Conservation (phyloP, 2,888 invertebrate genomes). For the Drosophila heteroneura region DNA sequence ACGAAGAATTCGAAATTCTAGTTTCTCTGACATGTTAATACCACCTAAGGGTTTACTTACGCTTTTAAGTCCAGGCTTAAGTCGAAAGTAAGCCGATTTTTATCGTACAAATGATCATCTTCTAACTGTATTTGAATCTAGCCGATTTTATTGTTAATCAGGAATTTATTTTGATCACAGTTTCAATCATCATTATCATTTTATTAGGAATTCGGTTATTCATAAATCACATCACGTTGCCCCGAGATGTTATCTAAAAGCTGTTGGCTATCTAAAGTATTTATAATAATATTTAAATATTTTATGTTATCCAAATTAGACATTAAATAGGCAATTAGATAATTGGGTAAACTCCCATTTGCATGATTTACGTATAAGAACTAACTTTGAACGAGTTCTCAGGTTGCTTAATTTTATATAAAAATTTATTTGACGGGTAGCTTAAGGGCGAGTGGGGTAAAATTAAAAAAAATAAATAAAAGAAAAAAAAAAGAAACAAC, state of each 20-base stretch:
- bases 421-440: conserved; percentile 66
- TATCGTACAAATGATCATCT: not conserved
- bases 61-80: not conserved
- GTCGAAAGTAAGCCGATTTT: not conserved
- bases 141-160: not conserved
- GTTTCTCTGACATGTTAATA: not conserved
- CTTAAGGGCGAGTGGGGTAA: conserved; percentile 57
- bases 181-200: not conserved
- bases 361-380: conserved; percentile 25
- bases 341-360: conserved; percentile 42
- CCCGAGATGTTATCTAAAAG: not conserved
- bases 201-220: not conserved
- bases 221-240: conserved; percentile 36
- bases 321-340: conserved; percentile 57
- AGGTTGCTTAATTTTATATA: conserved; percentile 51
- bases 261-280: conserved; percentile 5
- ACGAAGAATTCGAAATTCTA: not conserved
- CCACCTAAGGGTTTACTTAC: not conserved
- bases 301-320: conserved; percentile 9
- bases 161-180: not conserved
- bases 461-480: conserved; percentile 6
- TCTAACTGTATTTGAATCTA: not conserved
- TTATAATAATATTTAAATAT: conserved; percentile 27
- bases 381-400: conserved; percentile 29
- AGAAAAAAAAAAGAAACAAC: conserved; percentile 34